These are phyloP conservation scores for Spicauda simplicius DNA, from an alignment of 2,888 invertebrate species.

Conservation along the genomic window DNA sequence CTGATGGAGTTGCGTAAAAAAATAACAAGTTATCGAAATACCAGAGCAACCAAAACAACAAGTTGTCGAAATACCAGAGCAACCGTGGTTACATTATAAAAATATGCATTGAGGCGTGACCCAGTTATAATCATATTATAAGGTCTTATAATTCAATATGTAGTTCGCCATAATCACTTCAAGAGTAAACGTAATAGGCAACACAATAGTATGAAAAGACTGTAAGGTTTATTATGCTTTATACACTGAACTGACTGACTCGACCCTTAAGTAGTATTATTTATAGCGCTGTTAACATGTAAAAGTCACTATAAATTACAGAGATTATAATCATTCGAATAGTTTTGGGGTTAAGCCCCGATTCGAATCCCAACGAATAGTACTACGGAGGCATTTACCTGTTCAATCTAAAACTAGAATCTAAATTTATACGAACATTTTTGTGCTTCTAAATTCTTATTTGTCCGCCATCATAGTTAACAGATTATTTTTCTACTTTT, in stretches of 20 bases:
- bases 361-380: slow-evolving; percentile 19
- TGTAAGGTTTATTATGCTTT: slow-evolving; percentile 10
- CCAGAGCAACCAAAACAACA: slow-evolving; percentile 14
- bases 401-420: background rate
- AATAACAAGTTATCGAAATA: too few relatives aligned
- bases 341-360: slow-evolving; percentile 28
- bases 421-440: too few relatives aligned
- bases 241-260: background rate
- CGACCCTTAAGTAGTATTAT: slow-evolving; percentile 40
- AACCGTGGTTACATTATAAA: slow-evolving; percentile 24
- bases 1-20: too few relatives aligned
- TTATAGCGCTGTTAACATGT: slow-evolving; percentile 42
- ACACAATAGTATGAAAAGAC: slow-evolving; percentile 5
- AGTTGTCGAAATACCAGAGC: background rate
- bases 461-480: too few relatives aligned
- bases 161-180: slow-evolving; percentile 6
- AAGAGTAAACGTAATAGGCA: slow-evolving; percentile 5
- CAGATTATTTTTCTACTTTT: too few relatives aligned
- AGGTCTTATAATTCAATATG: background rate
- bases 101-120: slow-evolving; percentile 35
- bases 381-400: background rate
- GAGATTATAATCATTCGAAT: slow-evolving; percentile 38
- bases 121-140: background rate
- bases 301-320: slow-evolving; percentile 42
- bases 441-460: too few relatives aligned